These are phyloP conservation scores for Cossypha niveicapilla DNA, from an alignment of 2,797 vertebrate genomes.

Conservation along the genomic window DNA sequence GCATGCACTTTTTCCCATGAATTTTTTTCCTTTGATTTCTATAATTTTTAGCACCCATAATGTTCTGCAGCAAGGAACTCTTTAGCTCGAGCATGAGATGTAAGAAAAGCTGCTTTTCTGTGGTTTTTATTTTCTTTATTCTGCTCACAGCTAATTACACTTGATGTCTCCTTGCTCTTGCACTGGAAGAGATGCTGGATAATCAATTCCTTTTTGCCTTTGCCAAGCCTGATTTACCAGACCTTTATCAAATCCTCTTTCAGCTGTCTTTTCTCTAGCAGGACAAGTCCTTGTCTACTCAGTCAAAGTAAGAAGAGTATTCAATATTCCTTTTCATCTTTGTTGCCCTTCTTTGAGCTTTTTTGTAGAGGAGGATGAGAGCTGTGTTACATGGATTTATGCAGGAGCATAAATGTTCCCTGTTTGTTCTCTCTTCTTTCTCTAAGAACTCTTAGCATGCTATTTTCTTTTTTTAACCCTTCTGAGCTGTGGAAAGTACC, in stretches of 20 bases:
- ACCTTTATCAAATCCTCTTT: background rate
- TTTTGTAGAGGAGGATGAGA: background rate
- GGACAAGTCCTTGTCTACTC: background rate
- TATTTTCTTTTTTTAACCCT: background rate
- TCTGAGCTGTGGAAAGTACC: background rate
- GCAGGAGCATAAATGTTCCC: background rate
- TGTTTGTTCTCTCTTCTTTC: background rate
- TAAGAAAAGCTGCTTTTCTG: background rate
- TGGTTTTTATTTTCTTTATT: background rate
- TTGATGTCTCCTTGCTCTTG: background rate
- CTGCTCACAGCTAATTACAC: background rate
- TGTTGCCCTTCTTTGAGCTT: background rate
- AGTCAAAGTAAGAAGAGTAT: background rate
- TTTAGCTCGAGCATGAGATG: rapidly evolving
- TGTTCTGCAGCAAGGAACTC: background rate
- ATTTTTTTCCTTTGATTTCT: background rate
- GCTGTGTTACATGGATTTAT: rapidly evolving
- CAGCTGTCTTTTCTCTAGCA: background rate
- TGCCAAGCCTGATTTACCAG: background rate
- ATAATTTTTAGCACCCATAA: background rate
- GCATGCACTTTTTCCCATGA: background rate
- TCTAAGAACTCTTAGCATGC: background rate
- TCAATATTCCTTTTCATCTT: slow-evolving; percentile 3
- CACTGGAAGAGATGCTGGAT: background rate
- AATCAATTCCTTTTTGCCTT: slow-evolving; percentile 19